Percentiles rank a stretch among this genome's conserved stretches.
These are phyloP conservation scores for Melanotaenia pygmaea DNA, from an alignment of 2,797 vertebrate genomes.

Conservation along the genomic window DNA sequence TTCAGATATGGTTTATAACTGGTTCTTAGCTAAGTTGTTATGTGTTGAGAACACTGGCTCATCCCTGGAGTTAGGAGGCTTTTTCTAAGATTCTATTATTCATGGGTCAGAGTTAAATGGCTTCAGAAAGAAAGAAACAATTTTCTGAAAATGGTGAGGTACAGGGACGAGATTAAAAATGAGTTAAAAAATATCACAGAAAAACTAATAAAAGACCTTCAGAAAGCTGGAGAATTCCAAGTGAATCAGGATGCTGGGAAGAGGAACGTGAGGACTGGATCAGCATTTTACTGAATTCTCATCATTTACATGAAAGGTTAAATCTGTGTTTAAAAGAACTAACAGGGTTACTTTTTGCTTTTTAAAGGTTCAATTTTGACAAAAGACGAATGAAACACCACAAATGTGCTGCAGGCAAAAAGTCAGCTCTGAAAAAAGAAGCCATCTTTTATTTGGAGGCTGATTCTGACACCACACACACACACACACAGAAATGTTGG, in stretches of 20 bases:
- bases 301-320: not conserved
- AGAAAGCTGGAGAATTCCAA: not conserved
- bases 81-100: not conserved
- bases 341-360: not conserved
- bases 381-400: conserved; percentile 2
- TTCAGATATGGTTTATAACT: no score
- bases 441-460: conserved; percentile 9
- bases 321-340: not conserved
- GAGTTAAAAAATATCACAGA: not conserved
- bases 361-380: conserved; percentile 1
- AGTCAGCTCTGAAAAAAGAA: conserved; percentile 27
- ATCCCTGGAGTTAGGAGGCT: not conserved
- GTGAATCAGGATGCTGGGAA: not conserved
- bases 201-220: not conserved
- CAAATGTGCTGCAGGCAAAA: conserved; percentile 16
- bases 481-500: conserved; percentile 25
- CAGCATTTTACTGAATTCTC: not conserved
- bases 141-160: no score
- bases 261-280: no score
- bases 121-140: no score
- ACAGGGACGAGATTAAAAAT: not conserved
- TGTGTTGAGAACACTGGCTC: no score
- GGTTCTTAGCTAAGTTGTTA: no score
- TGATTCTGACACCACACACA: not conserved
- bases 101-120: not conserved